Evolutionary conservation across 2,113 vertebrate genomes (phyloP), one percentile per base, ranked within the genome.

Genomic region (Chionomys nivalis): DNA sequence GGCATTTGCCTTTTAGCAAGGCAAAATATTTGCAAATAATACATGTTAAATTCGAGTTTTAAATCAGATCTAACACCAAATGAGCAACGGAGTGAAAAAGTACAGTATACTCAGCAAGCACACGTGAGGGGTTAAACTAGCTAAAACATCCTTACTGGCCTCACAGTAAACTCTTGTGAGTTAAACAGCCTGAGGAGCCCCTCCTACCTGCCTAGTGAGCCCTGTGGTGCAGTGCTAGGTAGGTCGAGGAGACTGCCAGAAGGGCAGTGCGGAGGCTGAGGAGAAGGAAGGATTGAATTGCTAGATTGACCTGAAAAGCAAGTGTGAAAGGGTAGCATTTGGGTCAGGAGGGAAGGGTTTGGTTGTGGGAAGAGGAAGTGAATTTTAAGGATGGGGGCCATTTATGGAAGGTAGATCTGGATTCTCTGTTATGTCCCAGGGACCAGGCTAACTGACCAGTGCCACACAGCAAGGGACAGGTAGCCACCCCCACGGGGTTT

Each of bases 281-380:
- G 52, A 90, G 85, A 65, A 91, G 91, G 65, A 52, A 52, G 94
- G 94, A 93, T 96, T 96, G 61, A 96, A 79, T 96, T 96, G 97
- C 94, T 49, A 68, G 87, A 72, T 14, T 96, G 97, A 97, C 95
- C 96, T 92, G 97, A 92, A 95, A 96, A 96, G 90, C 95, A 92
- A 24, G 92, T 88, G 28, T 90, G 88, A 90, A 92, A 95, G 94
- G 92, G 89, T 90, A 63, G 91, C 90, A 66, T 97, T 93, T 94
- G 89, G 96, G 97, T 94, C 96, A 95, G 90, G 52, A 97, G 91
- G 73, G 90, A 86, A 92, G 94, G 77, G 36, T 90, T 92, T 52
- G 76, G 76, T 75, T 92, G 61, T 94, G 75, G 79, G 91, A 96
- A 68, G 78, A n/a, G 44, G 31, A 87, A 94, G 63, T n/a, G 88